A percentile compares a stretch with the other conserved stretches of the same genome.
Evolutionary conservation across 2,113 vertebrate species (phyloP).

Genomic region (Propithecus coquereli): DNA sequence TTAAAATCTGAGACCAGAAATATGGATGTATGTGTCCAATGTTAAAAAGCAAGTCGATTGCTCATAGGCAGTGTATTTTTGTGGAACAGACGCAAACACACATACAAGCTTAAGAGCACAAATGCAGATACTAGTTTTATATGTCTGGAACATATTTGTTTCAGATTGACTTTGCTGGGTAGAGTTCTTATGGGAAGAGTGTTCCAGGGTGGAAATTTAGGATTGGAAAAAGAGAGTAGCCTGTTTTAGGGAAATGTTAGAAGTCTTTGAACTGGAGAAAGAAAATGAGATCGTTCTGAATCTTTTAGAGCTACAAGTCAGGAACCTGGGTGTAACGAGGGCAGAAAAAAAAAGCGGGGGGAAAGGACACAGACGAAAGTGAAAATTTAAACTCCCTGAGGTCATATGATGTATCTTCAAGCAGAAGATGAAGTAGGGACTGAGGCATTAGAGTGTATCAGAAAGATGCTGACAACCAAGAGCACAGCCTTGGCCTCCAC

Average conservation of each 20-base stretch:
- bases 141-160: background rate
- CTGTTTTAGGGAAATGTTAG: background rate
- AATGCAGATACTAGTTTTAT: background rate
- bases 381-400: background rate
- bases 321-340: background rate
- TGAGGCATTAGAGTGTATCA: background rate
- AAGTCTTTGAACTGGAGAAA: background rate
- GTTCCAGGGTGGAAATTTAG: background rate
- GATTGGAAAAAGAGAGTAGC: background rate
- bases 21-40: background rate
- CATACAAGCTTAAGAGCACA: background rate
- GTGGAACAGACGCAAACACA: background rate
- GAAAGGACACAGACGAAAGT: background rate
- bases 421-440: background rate
- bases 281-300: background rate
- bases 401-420: background rate
- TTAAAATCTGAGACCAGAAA: background rate
- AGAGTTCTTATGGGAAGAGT: background rate
- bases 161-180: background rate
- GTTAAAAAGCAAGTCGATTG: background rate
- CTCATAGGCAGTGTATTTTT: background rate
- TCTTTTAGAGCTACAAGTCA: background rate
- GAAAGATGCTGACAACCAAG: background rate
- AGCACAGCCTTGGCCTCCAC: background rate
- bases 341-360: background rate